Percentiles rank a stretch among this genome's conserved stretches.
These are phyloP conservation scores for Scyliorhinus canicula DNA, from an alignment of 2,797 vertebrate species.

Conservation along the genomic window DNA sequence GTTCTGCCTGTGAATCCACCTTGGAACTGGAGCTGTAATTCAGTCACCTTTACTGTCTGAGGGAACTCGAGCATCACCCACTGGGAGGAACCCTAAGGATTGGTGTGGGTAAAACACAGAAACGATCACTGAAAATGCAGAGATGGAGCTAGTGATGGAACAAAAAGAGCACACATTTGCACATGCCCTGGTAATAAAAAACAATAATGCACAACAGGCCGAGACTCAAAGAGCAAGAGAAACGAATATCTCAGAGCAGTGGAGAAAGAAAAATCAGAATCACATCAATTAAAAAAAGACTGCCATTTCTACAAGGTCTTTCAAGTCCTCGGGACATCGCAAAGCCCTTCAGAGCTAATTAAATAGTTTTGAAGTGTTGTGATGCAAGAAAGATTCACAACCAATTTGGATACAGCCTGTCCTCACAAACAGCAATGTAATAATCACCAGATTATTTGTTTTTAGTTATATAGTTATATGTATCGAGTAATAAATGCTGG, in stretches of 20 bases:
- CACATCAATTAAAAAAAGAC: neutral
- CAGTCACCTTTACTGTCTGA: conserved; percentile 59
- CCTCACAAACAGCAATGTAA: neutral
- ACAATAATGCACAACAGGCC: conserved; percentile 27
- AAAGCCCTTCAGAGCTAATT: neutral
- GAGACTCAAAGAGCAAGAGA: neutral
- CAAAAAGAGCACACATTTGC: neutral
- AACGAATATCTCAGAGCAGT: neutral
- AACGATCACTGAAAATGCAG: neutral
- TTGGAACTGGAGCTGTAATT: conserved; percentile 84
- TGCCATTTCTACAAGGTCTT: neutral
- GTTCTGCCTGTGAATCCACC: conserved; percentile 83
- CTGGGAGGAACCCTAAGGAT: conserved; percentile 70
- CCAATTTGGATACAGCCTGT: neutral
- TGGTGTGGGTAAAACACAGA: neutral
- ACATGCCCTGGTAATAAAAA: conserved; percentile 18
- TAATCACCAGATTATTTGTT: neutral
- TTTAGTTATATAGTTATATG: neutral
- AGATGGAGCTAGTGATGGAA: neutral
- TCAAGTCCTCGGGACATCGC: neutral
- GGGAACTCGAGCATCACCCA: conserved; percentile 86
- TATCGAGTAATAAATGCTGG: neutral
- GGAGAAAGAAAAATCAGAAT: neutral
- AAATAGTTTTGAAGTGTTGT: neutral
- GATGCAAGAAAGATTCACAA: neutral